Evolutionary conservation across 2,797 vertebrate species (phyloP), one percentile per base, ranked within the genome.

Genomic region (Tokudaia tokunoshimensis): DNA sequence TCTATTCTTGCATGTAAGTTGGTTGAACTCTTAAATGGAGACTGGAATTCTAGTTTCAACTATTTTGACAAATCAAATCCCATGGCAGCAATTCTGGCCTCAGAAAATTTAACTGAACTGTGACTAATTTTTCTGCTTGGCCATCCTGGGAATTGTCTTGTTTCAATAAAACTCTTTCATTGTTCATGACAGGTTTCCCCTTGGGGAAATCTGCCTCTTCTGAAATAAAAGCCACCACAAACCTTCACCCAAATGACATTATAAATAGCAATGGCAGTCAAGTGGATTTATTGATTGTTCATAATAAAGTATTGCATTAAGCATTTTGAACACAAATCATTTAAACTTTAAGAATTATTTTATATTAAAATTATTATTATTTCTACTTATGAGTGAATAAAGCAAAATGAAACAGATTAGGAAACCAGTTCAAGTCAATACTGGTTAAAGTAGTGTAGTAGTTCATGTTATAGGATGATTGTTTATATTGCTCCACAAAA

Each of bases 51-150:
- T 86, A 11, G 75, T 88, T 92, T 83, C 74, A 91, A 52, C 12
- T 83, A 82, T 84, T 89, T 91, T 94, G 96, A 96, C 82, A 92
- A 26, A n/a, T 89, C 11, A 72, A 44, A 59, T 89, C 29, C 34
- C 59, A n/a, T 37, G 8, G 74, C 13, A 90, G 81, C 12, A 89
- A 94, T 61, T 57, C 82, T 92, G 80, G 94, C 31, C 72, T 79
- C 78, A 85, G 79, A 91, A 96, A 93, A 95, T 57, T 9, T 70
- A 55, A 92, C 65, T n/a, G 90, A 93, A 88, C 19, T 82, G 74
- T 61, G 75, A 92, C 22, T 92, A 75, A 86, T 15, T 65, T 92
- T n/a, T 29, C 24, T 47, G 55, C 15, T 94, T 67, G 34, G 2
- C 78, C 80, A 91, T 86, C 17, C 59, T 72, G 11, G 57, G 13